Evolutionary conservation across 30 jellyfish, hydroid and myxozoan genomes (phyloP), one percentile per base, ranked within the genome.

Genomic region (Hydractinia symbiolongicarpus): DNA sequence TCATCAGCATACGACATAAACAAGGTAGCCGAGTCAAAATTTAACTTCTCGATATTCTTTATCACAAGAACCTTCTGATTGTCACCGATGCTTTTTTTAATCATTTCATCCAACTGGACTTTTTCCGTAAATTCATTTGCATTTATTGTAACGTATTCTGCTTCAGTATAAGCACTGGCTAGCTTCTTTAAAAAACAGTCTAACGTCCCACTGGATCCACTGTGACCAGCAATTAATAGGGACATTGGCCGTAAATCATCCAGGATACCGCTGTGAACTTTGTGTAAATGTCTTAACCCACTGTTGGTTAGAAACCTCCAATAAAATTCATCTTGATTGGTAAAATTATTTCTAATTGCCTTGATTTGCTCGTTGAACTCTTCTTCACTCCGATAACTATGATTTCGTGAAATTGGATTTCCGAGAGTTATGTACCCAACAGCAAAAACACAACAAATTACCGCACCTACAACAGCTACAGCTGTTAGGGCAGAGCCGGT

Each of bases 1-100:
- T 79, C 87, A 55, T 79, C 87, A 61, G 87, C 87, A 66, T 79
- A 79, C 9, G 84, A 11, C 87, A 79, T 79, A 61, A 79, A 79
- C 50, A 79, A 21, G 54, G 8, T 20, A 5, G 87, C 87, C 19
- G 82, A 14, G 15, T 79, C 87, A 44, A 8, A 79, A 7, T 9
- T 15, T 14, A 79, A 16, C 44, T 61, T 60, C 54, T 79, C 69
- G 40, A 79, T 30, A 66, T 66, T 50, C 51, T 16, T 79, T 21
- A 79, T 56, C 13, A 79, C 83, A 11, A 79, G 50, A 61, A 53
- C 64, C 83, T 79, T 79, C 44, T 79, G 87, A 51, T 49, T 49
- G 21, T 40, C 55, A 15, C 53, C 44, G 50, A 61, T 49, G 67
- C 85, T 40, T 15, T 20, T 6, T 50, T 1, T 60, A 21, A 79